Evolutionary conservation across 2,797 vertebrate genomes (phyloP), one percentile per base, ranked within the genome.

Genomic region (Setipinna tenuifilis): DNA sequence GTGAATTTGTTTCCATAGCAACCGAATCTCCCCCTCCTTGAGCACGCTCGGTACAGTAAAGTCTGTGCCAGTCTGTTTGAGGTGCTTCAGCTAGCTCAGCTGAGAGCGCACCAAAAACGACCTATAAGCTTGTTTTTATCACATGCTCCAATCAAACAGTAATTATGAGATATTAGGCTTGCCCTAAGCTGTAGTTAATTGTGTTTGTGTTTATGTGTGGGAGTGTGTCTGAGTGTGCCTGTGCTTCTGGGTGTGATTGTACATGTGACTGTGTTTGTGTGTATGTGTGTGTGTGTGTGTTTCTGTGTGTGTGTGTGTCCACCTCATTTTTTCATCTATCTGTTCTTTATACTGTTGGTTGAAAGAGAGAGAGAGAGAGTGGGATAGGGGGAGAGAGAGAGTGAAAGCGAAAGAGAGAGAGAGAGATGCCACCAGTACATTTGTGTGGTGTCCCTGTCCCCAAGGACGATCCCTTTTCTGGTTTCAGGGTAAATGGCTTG

Each of bases 1-100:
- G 89, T 91, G 89, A 91, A 90, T 91, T 89, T 87, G 90, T 91
- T 91, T 90, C 90, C 90, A 91, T 91, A 89, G 90, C 90, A 91
- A 91, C 90, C 83, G 85, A 90, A 90, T 90, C 87, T 84, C 88
- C 88, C 89, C 87, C 90, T 89, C 87, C 89, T 91, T 90, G 86
- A 91, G 89, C 87, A 86, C 84, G 81, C 87, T 89, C 84, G 82
- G 88, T 90, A 91, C 90, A 90, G 90, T 91, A 90, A 90, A 90
- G 89, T 89, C 89, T 78, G 31, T 86, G 82, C 84, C 89, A 81
- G 86, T 81, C 89, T 87, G 87, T 89, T 85, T 89, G 87, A 90
- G 88, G 90, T 89, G 88, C 84, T 44, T 44, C 35, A 44, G 71
- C 71, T 78, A 44, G 71, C 71, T 44, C 31, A 41, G 84, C 61